phyloP scores from a whole-genome alignment of 23 tunicate species.

The Diplosoma virens region DNA sequence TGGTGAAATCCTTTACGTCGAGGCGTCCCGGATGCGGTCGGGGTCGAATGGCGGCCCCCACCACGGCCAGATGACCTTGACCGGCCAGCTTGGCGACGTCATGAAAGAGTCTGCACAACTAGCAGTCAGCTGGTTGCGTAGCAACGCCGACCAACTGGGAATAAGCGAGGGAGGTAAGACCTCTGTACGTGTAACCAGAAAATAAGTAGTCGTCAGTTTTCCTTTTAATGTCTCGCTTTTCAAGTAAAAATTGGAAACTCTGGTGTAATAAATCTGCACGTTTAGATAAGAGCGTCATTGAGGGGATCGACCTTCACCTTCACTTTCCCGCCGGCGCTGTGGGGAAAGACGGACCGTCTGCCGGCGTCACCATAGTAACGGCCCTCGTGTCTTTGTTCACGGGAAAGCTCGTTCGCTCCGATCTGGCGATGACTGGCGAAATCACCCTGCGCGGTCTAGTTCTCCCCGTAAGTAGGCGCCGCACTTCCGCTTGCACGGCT shows the following conservation, averaged over 20 bases:
- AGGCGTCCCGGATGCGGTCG: conserved; percentile 32
- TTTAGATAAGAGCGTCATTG: conserved; percentile 28
- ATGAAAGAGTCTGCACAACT: conserved; percentile 74
- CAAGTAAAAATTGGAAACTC: too few species aligned
- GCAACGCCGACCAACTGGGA: conserved; percentile 30
- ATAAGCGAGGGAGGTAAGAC: conserved; percentile 37
- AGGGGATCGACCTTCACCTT: conserved; percentile 47
- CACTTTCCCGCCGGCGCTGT: conserved; percentile 77
- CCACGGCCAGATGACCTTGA: conserved; percentile 45
- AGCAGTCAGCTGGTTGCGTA: conserved; percentile 56
- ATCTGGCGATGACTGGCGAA: conserved; percentile 72
- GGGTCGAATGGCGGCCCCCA: conserved; percentile 16
- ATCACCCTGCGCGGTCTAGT: conserved; percentile 57
- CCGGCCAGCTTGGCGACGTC: conserved; percentile 70
- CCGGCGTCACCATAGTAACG: conserved; percentile 67
- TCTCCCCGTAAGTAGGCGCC: conserved; percentile 38
- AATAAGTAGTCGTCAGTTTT: too few species aligned
- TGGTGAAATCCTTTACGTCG: conserved; percentile 54
- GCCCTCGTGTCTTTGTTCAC: conserved; percentile 48
- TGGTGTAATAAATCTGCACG: too few species aligned
- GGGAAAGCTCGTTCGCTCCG: conserved; percentile 51
- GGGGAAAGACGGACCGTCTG: conserved; percentile 75
- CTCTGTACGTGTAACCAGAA: not conserved
- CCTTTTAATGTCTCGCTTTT: too few species aligned
- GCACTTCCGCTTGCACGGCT: too few species aligned